phyloP scores from a whole-genome alignment of 2,888 invertebrate species.

The Uropetala carovei region DNA sequence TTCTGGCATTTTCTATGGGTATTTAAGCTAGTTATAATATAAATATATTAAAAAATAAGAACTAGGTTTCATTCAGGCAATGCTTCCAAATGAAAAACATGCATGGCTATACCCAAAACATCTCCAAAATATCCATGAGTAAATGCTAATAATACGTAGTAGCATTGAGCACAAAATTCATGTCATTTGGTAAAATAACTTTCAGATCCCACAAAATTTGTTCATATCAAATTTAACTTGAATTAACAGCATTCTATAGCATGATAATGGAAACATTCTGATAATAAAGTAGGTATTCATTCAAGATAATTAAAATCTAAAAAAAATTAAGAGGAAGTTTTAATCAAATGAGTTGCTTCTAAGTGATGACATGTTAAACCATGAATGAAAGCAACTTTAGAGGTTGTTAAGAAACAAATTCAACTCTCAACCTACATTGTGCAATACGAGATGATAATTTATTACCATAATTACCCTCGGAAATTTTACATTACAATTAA shows the following conservation, averaged over 20 bases:
- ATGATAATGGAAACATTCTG: slow-evolving; percentile 14
- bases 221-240: neutral
- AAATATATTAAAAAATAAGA: neutral
- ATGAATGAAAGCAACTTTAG: neutral
- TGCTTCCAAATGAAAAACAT: neutral
- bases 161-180: no score
- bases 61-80: neutral
- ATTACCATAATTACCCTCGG: neutral
- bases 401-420: neutral
- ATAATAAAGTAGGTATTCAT: neutral
- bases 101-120: neutral
- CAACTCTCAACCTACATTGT: neutral
- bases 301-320: neutral
- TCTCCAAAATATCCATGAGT: neutral
- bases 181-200: no score
- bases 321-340: neutral
- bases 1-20: no score
- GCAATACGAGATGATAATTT: neutral
- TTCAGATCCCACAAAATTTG: no score
- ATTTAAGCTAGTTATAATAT: no score
- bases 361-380: neutral
- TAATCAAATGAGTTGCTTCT: neutral
- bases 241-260: neutral
- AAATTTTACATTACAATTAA: neutral
- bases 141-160: neutral